Conservation (phyloP, 2,888 invertebrate genomes). For the Diogma glabrata region DNA sequence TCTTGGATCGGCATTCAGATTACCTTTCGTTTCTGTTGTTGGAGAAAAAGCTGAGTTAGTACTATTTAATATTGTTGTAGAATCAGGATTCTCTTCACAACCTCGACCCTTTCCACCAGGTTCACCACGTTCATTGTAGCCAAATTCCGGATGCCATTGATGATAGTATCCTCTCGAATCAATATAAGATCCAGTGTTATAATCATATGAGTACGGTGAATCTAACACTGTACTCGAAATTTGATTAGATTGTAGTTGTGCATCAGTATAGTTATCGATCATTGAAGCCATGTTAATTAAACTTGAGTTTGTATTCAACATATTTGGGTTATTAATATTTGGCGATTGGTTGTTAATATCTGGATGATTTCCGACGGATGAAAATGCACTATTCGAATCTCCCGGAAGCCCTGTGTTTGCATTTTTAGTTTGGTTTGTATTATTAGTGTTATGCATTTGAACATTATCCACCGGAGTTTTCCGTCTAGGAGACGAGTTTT, state of each 20-base stretch:
- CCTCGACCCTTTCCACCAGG: constrained; percentile 31
- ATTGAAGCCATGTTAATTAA: constrained; percentile 63
- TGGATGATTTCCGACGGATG: constrained; percentile 36
- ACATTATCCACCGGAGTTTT: constrained; percentile 30
- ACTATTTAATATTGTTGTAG: constrained; percentile 48
- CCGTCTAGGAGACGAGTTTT: constrained; percentile 30
- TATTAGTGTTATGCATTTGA: constrained; percentile 23
- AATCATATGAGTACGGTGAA: constrained; percentile 52
- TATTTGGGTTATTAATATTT: constrained; percentile 31
- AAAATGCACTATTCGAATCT: constrained; percentile 29
- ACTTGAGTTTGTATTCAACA: constrained; percentile 39
- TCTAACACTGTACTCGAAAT: constrained; percentile 75
- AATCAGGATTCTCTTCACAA: constrained; percentile 61
- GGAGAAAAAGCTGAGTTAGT: constrained; percentile 37
- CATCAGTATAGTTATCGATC: constrained; percentile 65
- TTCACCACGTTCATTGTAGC: constrained; percentile 11
- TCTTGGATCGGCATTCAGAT: constrained; percentile 18
- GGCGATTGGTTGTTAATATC: constrained; percentile 17
- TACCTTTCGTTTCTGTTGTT: constrained; percentile 37
- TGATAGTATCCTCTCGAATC: constrained; percentile 55
- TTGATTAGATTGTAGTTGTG: constrained; percentile 72
- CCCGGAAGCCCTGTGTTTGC: constrained; percentile 46
- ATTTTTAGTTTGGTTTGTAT: too few relatives aligned
- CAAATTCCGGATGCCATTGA: constrained; percentile 39
- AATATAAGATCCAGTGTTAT: constrained; percentile 42